These are phyloP conservation scores for Papilio machaon DNA, from an alignment of 1,140 invertebrate genomes.

Conservation along the genomic window DNA sequence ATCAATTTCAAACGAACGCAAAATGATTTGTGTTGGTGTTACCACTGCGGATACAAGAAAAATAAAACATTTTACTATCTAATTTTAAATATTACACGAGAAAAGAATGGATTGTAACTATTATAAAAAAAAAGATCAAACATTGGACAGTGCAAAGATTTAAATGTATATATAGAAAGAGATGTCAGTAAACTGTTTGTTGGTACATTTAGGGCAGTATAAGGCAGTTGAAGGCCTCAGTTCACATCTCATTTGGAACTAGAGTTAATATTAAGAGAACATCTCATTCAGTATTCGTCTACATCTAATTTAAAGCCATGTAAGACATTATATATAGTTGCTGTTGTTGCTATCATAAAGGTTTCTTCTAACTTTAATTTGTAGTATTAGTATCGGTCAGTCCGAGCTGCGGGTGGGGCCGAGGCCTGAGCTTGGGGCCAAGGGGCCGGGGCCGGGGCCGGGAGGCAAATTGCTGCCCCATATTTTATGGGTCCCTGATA, in stretches of 20 bases:
- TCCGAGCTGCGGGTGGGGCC: neutral
- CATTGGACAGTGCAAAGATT: neutral
- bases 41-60: neutral
- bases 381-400: slow-evolving; percentile 23
- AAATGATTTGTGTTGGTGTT: neutral
- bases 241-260: neutral
- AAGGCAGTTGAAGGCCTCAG: slow-evolving; percentile 25
- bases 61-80: neutral
- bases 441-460: neutral
- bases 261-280: neutral
- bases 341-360: slow-evolving; percentile 8
- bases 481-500: slow-evolving; percentile 10
- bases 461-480: neutral
- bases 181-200: neutral
- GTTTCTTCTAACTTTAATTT: slow-evolving; percentile 8
- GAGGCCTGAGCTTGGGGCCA: neutral
- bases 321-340: slow-evolving; percentile 24
- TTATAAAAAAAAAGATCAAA: neutral
- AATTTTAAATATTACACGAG: too few species aligned
- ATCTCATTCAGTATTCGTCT: slow-evolving; percentile 12
- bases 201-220: neutral
- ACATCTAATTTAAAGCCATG: slow-evolving; percentile 24
- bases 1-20: slow-evolving; percentile 13
- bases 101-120: neutral
- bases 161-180: neutral